phyloP scores from a whole-genome alignment of 2,113 vertebrate species.

The Sclerurus mexicanus region DNA sequence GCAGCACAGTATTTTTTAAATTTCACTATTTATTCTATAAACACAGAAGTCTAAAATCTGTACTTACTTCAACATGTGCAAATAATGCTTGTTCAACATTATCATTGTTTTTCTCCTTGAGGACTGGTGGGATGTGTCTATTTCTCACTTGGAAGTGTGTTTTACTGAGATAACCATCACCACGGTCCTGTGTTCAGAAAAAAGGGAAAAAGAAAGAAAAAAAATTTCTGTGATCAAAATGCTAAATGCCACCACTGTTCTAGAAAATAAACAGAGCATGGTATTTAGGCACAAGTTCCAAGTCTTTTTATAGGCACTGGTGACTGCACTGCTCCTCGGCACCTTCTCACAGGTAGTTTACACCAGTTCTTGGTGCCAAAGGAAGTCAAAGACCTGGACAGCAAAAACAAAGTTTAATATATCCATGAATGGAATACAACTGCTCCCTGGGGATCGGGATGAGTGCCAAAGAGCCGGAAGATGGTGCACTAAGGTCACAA shows the following conservation, averaged over 20 bases:
- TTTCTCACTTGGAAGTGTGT: conserved; percentile 64
- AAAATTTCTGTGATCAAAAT: background rate
- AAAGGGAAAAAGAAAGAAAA: background rate
- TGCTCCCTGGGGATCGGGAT: background rate
- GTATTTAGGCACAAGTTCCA: background rate
- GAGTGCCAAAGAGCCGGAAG: background rate
- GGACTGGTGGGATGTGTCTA: background rate
- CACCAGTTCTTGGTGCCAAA: background rate
- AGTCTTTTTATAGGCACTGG: background rate
- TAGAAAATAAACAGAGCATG: conserved; percentile 28
- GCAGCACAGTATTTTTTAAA: background rate
- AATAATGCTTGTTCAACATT: background rate
- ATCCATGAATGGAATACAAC: background rate
- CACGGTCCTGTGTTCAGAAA: conserved; percentile 60
- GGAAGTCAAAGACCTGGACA: background rate
- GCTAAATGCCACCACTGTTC: background rate
- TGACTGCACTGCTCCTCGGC: background rate
- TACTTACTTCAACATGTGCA: conserved; percentile 70
- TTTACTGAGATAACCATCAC: conserved; percentile 78
- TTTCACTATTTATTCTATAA: background rate
- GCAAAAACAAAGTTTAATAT: background rate
- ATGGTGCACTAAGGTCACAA: background rate
- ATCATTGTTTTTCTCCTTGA: background rate
- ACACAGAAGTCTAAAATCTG: background rate
- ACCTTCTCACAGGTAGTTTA: conserved; percentile 5